Conservation (phyloP, 2,113 vertebrate genomes). For the Heterotilapia buettikoferi region DNA sequence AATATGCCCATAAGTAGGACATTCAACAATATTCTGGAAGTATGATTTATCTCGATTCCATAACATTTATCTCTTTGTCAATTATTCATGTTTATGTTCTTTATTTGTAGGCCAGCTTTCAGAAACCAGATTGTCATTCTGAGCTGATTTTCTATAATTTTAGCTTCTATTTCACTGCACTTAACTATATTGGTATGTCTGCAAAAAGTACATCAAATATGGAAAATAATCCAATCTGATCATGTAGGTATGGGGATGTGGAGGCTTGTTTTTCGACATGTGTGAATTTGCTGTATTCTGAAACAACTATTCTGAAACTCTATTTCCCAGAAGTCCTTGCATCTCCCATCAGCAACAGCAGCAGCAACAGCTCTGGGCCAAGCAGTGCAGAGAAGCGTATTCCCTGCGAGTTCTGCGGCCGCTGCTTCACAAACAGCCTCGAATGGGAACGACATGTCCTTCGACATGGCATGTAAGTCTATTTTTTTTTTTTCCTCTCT, state of each 20-base stretch:
- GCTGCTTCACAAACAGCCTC: conserved; percentile 86
- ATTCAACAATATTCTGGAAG: not conserved
- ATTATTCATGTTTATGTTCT: not conserved
- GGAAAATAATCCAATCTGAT: not conserved
- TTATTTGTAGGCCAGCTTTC: not conserved
- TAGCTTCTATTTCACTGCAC: not conserved
- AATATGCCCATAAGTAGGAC: not conserved
- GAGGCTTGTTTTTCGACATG: not conserved
- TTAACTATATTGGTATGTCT: not conserved
- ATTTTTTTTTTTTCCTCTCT: not conserved
- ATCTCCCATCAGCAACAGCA: conserved; percentile 56
- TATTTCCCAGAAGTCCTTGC: conserved; percentile 53
- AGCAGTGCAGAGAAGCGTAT: conserved; percentile 79
- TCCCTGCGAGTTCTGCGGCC: conserved; percentile 94
- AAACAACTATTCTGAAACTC: not conserved
- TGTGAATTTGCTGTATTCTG: not conserved
- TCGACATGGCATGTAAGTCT: conserved; percentile 94
- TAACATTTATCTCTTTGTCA: not conserved
- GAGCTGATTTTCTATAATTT: not conserved
- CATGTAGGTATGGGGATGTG: not conserved
- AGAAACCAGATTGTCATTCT: not conserved
- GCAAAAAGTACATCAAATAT: not conserved
- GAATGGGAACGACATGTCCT: conserved; percentile 96
- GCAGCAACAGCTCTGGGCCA: conserved; percentile 56
- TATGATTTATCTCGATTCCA: not conserved